These are phyloP conservation scores for Sebastes paucispinis DNA, from an alignment of 2,797 vertebrate species.

Conservation along the genomic window DNA sequence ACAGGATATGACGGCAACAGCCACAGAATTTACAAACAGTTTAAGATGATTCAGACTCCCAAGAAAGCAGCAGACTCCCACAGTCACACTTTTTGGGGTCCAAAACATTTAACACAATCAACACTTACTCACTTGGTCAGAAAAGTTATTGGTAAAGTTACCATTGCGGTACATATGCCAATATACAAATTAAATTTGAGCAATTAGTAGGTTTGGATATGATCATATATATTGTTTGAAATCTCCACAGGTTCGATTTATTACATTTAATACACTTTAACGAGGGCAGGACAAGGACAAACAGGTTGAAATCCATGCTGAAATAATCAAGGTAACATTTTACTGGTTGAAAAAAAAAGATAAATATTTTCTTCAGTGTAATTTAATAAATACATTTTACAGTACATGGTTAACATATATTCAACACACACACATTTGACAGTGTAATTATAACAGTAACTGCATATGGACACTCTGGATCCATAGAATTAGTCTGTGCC, in stretches of 20 bases:
- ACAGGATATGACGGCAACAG: conserved; percentile 15
- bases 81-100: not conserved
- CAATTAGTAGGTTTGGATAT: not conserved
- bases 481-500: not conserved
- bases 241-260: not conserved
- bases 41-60: conserved; percentile 17
- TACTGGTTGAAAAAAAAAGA: conserved; percentile 2
- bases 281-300: conserved; percentile 1
- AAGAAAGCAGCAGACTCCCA: not conserved
- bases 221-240: not conserved
- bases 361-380: not conserved
- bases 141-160: not conserved
- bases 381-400: conserved; percentile 56
- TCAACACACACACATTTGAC: conserved; percentile 7
- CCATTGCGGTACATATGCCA: not conserved
- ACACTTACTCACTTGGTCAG: not conserved
- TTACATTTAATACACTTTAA: conserved; percentile 4
- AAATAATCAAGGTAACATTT: not conserved
- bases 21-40: conserved; percentile 24
- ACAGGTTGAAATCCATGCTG: conserved; percentile 2
- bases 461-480: not conserved
- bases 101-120: not conserved
- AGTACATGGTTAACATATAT: conserved; percentile 18
- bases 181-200: not conserved
- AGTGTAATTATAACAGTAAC: not conserved